phyloP scores from a whole-genome alignment of 1,140 invertebrate species.

The Cydia amplana region DNA sequence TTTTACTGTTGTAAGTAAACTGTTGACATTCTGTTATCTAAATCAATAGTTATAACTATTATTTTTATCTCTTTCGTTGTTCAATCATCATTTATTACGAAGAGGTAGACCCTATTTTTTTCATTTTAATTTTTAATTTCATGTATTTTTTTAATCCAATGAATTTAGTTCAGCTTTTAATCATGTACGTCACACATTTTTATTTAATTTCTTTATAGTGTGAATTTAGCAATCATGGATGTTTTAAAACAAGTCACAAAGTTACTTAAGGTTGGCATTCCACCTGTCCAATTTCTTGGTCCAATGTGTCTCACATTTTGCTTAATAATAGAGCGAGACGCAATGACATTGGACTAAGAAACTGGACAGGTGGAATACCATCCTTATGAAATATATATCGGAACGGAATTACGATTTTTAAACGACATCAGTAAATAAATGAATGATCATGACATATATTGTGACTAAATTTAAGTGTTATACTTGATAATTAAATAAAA shows the following conservation, averaged over 20 bases:
- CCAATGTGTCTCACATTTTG: no score
- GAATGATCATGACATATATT: slow-evolving; percentile 60
- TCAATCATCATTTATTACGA: neutral
- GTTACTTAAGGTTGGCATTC: no score
- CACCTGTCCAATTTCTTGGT: no score
- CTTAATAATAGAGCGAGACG: no score
- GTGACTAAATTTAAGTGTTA: slow-evolving; percentile 56
- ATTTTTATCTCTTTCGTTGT: neutral
- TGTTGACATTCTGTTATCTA: neutral
- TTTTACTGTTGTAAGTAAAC: slow-evolving; percentile 33
- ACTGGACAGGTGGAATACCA: no score
- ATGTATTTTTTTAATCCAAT: slow-evolving; percentile 38
- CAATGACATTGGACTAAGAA: no score
- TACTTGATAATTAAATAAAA: slow-evolving; percentile 45
- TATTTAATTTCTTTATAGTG: slow-evolving; percentile 36
- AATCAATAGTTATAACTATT: neutral
- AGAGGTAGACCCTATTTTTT: neutral
- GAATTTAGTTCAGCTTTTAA: slow-evolving; percentile 35
- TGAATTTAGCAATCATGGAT: slow-evolving; percentile 54
- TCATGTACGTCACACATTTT: slow-evolving; percentile 33
- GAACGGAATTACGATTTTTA: slow-evolving; percentile 10
- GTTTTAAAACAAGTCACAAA: slow-evolving; percentile 55
- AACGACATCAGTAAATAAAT: slow-evolving; percentile 23
- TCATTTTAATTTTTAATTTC: slow-evolving; percentile 20
- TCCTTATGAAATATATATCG: slow-evolving; percentile 19